A percentile compares a stretch with the other conserved stretches of the same genome.
These are phyloP conservation scores for Mobula birostris DNA, from an alignment of 2,113 vertebrate genomes.

Conservation along the genomic window DNA sequence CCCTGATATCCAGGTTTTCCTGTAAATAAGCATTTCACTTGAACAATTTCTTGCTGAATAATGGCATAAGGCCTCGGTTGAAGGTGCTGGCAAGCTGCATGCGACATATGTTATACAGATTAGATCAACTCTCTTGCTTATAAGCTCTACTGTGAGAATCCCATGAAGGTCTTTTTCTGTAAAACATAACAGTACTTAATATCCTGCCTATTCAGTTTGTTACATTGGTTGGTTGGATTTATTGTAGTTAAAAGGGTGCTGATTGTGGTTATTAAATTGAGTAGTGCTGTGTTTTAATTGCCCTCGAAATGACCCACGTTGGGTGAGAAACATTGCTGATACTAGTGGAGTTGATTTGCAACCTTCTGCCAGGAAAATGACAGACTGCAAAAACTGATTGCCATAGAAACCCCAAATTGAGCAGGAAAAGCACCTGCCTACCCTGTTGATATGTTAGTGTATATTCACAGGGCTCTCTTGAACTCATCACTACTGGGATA, in stretches of 20 bases:
- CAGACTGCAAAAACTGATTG: neutral
- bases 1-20: no score
- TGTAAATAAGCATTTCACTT: neutral
- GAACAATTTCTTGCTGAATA: neutral
- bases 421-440: neutral
- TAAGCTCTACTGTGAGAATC: neutral
- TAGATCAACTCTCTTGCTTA: constrained; percentile 21
- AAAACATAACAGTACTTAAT: neutral
- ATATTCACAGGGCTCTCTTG: no score
- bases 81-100: constrained; percentile 4
- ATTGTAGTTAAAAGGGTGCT: neutral
- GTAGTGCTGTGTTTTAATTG: neutral
- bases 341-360: neutral
- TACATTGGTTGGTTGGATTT: neutral
- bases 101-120: constrained; percentile 28
- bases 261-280: neutral
- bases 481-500: no score
- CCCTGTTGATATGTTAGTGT: neutral
- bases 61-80: neutral
- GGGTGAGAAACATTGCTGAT: neutral
- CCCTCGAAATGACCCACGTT: neutral
- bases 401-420: no score
- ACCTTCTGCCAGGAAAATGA: neutral
- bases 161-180: neutral
- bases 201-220: neutral